Base-by-base conservation (phyloP, 2,888 invertebrate genomes). In the Parnassius smintheus region DNA sequence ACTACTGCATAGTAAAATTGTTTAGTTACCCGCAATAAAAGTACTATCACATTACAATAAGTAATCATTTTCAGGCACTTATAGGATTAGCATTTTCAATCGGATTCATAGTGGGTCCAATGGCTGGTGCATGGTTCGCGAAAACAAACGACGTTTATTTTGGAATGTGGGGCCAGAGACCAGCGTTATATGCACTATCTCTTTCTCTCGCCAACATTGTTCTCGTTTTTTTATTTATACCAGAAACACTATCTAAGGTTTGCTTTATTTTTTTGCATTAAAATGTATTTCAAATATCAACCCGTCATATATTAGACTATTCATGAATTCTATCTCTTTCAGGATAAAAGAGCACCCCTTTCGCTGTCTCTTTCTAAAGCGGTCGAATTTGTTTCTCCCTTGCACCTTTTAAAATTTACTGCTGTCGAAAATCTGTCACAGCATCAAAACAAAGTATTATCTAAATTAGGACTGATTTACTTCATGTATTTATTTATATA, bases 51-150 rank as follows among this genome's bases (percentile, higher is more conserved):
- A 35, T 35, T 35, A 35, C 35, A 35, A 7, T 35, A 35, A 4
- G 35, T 35, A 7, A 45, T 66, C 57, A 59, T 70, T 93, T 92
- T 75, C 90, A 97, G 97, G 99, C 99, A n/a, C 86, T 98, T 59
- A 96, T 99, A 67, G 99, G 99, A 11, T 95, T 98, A 73, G 98
- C 99, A 9, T 99, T 99, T 88, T 99, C 99, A 1, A 88, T 99
- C 66, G 99, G 98, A n/a, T 99, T 99, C 86, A 96, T 99, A 73
- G 91, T 98, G 66, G 99, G 99, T 0, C 99, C 99, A 2, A 92
- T 98, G 83, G 97, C 99, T 68, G 99, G 99, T 35, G 99, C 98
- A 4, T 92, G 94, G 81, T 97, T 98, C 83, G 95, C 97, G 1
- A 93, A 93, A 72, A 94, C 93, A 3, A 93, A 94, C 75, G 93